Conservation (phyloP, 2,888 invertebrate species). For the Conchocele bisecta region DNA sequence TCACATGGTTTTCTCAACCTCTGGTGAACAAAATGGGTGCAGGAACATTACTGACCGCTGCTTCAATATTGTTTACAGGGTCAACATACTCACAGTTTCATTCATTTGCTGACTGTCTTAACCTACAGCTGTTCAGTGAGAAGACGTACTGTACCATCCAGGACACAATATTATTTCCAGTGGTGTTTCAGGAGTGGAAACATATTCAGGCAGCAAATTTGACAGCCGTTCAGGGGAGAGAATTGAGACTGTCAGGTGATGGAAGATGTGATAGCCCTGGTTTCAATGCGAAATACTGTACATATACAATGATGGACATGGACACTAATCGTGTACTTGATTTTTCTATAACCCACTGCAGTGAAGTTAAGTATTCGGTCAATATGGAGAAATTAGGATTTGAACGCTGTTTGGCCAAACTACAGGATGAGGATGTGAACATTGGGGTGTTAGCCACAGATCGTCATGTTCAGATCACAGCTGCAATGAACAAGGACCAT, state of each 20-base stretch:
- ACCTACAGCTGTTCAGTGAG: conserved; percentile 18
- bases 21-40: conserved; percentile 30
- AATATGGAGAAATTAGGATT: conserved; percentile 20
- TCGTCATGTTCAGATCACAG: conserved; percentile 37
- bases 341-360: conserved; percentile 29
- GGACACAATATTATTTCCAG: conserved; percentile 19
- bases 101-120: neutral
- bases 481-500: conserved; percentile 14
- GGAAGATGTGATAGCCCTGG: conserved; percentile 43
- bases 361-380: conserved; percentile 28
- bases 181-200: conserved; percentile 31
- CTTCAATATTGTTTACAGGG: neutral
- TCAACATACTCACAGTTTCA: neutral
- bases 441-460: conserved; percentile 36
- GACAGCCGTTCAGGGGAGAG: neutral
- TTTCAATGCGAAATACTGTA: conserved; percentile 37
- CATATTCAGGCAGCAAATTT: conserved; percentile 5
- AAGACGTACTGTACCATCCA: conserved; percentile 29
- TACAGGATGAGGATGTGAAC: conserved; percentile 25
- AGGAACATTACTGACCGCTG: neutral
- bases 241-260: conserved; percentile 30
- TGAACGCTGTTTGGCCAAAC: conserved; percentile 21
- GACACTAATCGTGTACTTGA: conserved; percentile 17
- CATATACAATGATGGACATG: conserved; percentile 26
- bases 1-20: conserved; percentile 34